Evolutionary conservation across 2,113 vertebrate genomes (phyloP).

Genomic region (Eurypyga helias): DNA sequence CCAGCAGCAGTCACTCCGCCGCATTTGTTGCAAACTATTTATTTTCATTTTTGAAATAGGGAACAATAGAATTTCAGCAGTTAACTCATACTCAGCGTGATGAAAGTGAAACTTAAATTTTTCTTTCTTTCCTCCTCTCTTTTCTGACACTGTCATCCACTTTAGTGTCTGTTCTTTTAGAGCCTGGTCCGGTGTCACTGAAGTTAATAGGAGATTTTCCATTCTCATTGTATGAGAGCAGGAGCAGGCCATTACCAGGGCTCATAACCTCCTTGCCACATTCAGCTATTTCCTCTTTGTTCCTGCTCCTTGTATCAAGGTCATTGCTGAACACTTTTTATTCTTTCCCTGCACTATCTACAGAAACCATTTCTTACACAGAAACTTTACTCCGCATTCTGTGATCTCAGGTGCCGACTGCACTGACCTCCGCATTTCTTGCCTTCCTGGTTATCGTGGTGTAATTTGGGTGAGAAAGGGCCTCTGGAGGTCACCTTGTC

Average conservation of each 20-base stretch:
- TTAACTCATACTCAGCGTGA: conserved; percentile 20
- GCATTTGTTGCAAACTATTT: conserved; percentile 53
- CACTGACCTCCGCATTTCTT: not conserved
- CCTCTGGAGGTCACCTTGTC: not conserved
- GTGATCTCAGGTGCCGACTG: not conserved
- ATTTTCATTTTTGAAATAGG: conserved; percentile 36
- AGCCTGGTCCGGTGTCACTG: conserved; percentile 59
- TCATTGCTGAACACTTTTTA: conserved; percentile 57
- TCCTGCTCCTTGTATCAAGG: conserved; percentile 59
- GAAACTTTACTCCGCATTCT: not conserved
- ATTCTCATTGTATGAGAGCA: conserved; percentile 51
- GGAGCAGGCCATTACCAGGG: conserved; percentile 65
- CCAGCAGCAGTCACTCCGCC: not conserved
- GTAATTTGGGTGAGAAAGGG: not conserved
- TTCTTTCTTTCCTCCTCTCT: conserved; percentile 63
- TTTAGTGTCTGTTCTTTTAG: conserved; percentile 63
- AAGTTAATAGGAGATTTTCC: conserved; percentile 71
- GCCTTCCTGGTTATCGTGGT: conserved; percentile 1
- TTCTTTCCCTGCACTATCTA: conserved; percentile 1
- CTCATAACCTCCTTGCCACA: conserved; percentile 54
- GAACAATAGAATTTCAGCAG: conserved; percentile 38
- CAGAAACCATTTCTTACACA: not conserved
- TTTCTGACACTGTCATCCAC: conserved; percentile 51
- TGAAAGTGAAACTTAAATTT: conserved; percentile 60
- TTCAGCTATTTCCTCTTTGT: conserved; percentile 64